Evolutionary conservation across 2,888 invertebrate species (phyloP).

Genomic region (Adela reaumurella): DNA sequence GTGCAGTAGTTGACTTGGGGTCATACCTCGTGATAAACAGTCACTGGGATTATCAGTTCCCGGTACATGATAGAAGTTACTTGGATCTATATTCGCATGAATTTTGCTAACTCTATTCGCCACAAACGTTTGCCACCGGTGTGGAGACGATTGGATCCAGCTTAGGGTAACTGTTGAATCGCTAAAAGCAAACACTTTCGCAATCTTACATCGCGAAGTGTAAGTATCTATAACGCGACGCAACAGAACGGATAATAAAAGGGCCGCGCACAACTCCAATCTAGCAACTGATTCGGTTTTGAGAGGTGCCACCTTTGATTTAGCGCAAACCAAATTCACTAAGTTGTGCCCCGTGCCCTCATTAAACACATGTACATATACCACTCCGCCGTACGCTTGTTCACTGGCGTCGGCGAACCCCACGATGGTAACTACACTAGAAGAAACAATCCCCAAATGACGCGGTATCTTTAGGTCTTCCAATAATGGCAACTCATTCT

Average conservation of each 20-base stretch:
- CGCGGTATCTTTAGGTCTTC: neutral
- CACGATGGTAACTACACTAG: neutral
- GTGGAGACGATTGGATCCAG: conserved; percentile 9
- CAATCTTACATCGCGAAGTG: neutral
- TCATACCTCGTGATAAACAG: conserved; percentile 5
- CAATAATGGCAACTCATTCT: neutral
- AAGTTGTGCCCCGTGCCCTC: neutral
- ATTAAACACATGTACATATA: conserved; percentile 3
- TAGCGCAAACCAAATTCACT: neutral
- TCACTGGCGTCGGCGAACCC: conserved; percentile 9
- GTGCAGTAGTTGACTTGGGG: neutral
- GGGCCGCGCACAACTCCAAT: conserved; percentile 2
- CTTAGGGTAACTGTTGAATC: conserved; percentile 5
- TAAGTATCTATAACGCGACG: neutral
- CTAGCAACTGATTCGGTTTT: conserved; percentile 2
- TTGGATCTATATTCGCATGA: neutral
- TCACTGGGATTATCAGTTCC: conserved; percentile 5
- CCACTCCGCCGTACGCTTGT: conserved; percentile 7
- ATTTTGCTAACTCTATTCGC: conserved; percentile 4
- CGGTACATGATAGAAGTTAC: conserved; percentile 3
- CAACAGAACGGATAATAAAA: conserved; percentile 1
- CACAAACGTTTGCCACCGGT: conserved; percentile 9
- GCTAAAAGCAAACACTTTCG: conserved; percentile 2
- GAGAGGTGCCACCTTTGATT: conserved; percentile 1
- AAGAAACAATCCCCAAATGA: neutral